phyloP scores from a whole-genome alignment of 2,888 invertebrate genomes.

The Thera obeliscata region DNA sequence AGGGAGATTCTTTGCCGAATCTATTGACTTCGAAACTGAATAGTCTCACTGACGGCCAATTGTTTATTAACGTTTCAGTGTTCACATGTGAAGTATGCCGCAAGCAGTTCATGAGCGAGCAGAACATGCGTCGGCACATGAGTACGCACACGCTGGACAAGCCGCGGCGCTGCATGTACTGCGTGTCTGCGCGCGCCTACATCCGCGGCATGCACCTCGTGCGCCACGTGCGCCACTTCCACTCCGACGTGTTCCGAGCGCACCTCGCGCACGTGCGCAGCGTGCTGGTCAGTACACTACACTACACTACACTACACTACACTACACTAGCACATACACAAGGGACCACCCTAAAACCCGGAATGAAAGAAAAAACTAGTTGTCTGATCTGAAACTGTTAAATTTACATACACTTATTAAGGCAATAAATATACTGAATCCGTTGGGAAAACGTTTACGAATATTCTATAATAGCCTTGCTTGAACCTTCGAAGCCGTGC shows the following conservation, averaged over 20 bases:
- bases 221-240: constrained; percentile 89
- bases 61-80: constrained; percentile 44
- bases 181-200: constrained; percentile 87
- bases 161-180: constrained; percentile 91
- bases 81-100: constrained; percentile 81
- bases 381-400: too few relatives aligned
- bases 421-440: too few relatives aligned
- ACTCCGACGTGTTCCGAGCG: constrained; percentile 85
- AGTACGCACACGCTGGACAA: constrained; percentile 89
- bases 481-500: too few relatives aligned
- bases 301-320: too few relatives aligned
- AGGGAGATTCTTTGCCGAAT: too few relatives aligned
- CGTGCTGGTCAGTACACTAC: constrained; percentile 47
- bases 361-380: too few relatives aligned
- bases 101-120: constrained; percentile 88
- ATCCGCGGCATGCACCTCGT: constrained; percentile 91
- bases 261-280: constrained; percentile 69
- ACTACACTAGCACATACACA: neutral
- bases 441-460: too few relatives aligned
- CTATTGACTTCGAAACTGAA: too few relatives aligned
- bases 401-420: too few relatives aligned
- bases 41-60: too few relatives aligned
- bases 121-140: constrained; percentile 88
- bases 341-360: too few relatives aligned
- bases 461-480: too few relatives aligned